phyloP scores from a whole-genome alignment of 2,113 vertebrate species.

The Nestor notabilis region DNA sequence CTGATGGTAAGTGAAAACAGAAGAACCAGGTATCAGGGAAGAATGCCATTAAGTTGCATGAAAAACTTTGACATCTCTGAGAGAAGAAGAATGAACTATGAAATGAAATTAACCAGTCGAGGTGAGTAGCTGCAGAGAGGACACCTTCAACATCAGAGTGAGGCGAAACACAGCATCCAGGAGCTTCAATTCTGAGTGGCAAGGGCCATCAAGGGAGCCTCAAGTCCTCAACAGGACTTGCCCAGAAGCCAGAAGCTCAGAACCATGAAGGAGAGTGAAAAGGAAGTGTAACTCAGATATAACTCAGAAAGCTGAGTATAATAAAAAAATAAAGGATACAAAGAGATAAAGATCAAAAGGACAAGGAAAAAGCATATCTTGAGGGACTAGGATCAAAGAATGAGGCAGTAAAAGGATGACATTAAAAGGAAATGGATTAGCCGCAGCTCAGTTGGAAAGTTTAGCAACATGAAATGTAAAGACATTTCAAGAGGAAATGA shows the following conservation, averaged over 20 bases:
- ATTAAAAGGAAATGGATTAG: background rate
- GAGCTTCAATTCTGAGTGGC: background rate
- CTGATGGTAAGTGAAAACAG: background rate
- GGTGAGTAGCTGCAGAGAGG: background rate
- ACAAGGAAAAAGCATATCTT: background rate
- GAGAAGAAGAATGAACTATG: conserved; percentile 6
- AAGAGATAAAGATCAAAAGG: conserved; percentile 33
- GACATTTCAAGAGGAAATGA: background rate
- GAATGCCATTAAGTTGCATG: background rate
- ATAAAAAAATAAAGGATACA: background rate
- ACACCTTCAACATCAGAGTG: background rate
- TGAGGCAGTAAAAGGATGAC: background rate
- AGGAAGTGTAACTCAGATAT: background rate
- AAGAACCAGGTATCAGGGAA: background rate
- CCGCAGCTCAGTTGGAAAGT: background rate
- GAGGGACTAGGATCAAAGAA: conserved; percentile 5
- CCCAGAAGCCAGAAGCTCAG: background rate
- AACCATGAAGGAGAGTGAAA: background rate
- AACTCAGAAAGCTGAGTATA: background rate
- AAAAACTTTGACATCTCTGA: background rate
- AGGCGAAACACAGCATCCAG: background rate
- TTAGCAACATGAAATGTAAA: background rate
- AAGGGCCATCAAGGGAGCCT: background rate
- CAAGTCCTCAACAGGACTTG: background rate
- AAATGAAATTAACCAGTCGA: background rate